Conservation (phyloP, 2,797 vertebrate genomes). For the Clarias platycephalus region DNA sequence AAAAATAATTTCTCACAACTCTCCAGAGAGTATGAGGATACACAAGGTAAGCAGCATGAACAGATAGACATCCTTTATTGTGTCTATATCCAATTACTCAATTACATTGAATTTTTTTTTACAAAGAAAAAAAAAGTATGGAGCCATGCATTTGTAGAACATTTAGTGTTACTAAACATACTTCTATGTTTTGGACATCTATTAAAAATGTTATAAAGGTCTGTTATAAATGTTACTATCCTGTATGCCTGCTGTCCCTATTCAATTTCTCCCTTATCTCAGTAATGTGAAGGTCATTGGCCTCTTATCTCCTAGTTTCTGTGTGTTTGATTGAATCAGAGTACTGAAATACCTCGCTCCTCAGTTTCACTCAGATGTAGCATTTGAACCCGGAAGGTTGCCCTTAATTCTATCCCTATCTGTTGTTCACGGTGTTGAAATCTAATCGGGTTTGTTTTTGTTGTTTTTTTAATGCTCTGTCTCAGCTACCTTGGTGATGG, state of each 20-base stretch:
- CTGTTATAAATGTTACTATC: background rate
- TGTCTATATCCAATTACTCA: background rate
- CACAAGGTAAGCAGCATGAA: conserved; percentile 81
- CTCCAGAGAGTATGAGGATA: conserved; percentile 88
- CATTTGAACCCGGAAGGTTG: background rate
- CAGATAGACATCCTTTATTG: background rate
- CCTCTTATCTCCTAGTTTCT: conserved; percentile 55
- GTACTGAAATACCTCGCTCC: conserved; percentile 36
- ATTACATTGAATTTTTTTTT: background rate
- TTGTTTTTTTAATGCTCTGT: conserved; percentile 39
- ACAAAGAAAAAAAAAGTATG: background rate
- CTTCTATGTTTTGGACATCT: background rate
- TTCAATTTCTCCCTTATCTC: conserved; percentile 5
- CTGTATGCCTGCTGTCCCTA: background rate
- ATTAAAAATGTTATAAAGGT: no score
- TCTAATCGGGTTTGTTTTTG: conserved; percentile 27
- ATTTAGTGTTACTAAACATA: background rate
- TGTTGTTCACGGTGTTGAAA: background rate
- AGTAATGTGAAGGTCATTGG: conserved; percentile 43
- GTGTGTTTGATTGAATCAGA: conserved; percentile 62
- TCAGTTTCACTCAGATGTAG: conserved; percentile 41
- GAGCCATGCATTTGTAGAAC: background rate
- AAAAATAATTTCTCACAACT: conserved; percentile 94
- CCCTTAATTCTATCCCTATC: background rate
- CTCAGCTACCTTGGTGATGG: conserved; percentile 81